phyloP scores from a whole-genome alignment of 2,888 invertebrate genomes.

The Anarsia innoxiella region DNA sequence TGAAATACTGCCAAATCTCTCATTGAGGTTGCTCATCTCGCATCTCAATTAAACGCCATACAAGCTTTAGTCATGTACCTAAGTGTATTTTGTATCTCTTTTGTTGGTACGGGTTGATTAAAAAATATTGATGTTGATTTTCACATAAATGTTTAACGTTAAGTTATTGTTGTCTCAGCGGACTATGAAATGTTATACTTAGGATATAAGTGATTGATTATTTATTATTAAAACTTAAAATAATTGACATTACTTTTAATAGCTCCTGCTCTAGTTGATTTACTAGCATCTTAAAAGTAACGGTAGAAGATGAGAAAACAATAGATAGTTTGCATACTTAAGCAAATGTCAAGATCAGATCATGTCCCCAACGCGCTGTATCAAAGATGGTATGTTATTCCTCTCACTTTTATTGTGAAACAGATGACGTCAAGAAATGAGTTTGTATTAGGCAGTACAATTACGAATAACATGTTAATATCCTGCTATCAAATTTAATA shows the following conservation, averaged over 20 bases:
- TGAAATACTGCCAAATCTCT: conserved; percentile 10
- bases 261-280: too few relatives aligned
- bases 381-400: conserved; percentile 34
- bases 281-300: too few relatives aligned
- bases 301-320: not conserved
- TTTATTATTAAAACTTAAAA: too few relatives aligned
- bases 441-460: conserved; percentile 6
- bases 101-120: conserved; percentile 16
- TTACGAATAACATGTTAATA: conserved; percentile 2
- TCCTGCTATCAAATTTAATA: not conserved
- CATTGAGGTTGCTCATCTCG: too few relatives aligned
- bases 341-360: conserved; percentile 63
- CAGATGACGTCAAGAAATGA: conserved; percentile 29
- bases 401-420: conserved; percentile 53
- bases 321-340: not conserved
- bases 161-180: conserved; percentile 5
- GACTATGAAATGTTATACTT: too few relatives aligned
- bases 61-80: conserved; percentile 4
- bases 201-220: too few relatives aligned
- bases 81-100: conserved; percentile 5
- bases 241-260: too few relatives aligned
- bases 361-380: conserved; percentile 27
- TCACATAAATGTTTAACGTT: too few relatives aligned
- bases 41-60: conserved; percentile 6
- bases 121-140: conserved; percentile 8